These are phyloP conservation scores for Gambusia affinis DNA, from an alignment of 2,113 vertebrate species.

Conservation along the genomic window DNA sequence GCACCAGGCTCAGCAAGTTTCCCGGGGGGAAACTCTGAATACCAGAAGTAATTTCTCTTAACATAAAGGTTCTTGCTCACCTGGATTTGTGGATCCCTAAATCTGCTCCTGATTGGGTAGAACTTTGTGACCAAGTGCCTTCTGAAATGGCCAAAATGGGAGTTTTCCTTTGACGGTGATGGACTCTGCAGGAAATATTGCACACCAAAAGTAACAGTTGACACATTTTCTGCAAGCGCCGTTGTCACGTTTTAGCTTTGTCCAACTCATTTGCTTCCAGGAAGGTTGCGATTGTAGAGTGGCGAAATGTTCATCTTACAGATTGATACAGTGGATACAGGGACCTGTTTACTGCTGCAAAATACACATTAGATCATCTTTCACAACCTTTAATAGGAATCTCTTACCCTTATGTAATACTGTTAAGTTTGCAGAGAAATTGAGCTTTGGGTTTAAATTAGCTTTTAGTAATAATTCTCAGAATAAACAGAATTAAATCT, in stretches of 20 bases:
- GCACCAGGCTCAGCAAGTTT: too few relatives aligned
- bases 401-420: not conserved
- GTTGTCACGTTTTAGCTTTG: not conserved
- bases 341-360: not conserved
- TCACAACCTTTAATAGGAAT: not conserved
- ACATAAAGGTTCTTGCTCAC: constrained; percentile 34
- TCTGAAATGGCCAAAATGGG: rapidly evolving
- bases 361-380: not conserved
- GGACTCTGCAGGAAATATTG: constrained; percentile 27
- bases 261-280: not conserved
- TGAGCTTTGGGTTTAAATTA: not conserved
- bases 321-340: not conserved
- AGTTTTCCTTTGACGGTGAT: not conserved
- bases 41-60: not conserved
- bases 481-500: not conserved
- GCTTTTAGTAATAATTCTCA: not conserved
- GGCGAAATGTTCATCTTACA: not conserved
- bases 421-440: not conserved
- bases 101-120: constrained; percentile 54
- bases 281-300: too few relatives aligned
- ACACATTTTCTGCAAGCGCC: too few relatives aligned
- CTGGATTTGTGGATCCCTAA: not conserved
- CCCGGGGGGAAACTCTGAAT: not conserved
- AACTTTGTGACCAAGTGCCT: not conserved
- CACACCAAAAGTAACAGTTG: not conserved